phyloP scores from a whole-genome alignment of 2,113 vertebrate species.

The Anseranas semipalmata region DNA sequence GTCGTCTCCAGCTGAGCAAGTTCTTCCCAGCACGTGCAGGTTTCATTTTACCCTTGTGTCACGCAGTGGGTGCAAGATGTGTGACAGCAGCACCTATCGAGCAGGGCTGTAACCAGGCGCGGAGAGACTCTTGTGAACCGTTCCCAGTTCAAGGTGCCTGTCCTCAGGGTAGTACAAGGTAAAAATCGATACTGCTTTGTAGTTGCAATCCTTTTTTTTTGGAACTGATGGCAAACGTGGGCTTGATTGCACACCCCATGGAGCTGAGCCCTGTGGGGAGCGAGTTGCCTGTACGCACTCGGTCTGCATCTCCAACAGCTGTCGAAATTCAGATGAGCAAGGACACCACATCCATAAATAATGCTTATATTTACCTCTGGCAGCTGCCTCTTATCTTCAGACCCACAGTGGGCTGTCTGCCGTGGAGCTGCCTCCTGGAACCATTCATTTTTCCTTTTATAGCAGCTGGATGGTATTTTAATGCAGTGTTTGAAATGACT shows the following conservation, averaged over 20 bases:
- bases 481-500: not conserved
- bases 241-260: not conserved
- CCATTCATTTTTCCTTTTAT: slow-evolving; percentile 31
- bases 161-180: not conserved
- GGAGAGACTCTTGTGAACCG: not conserved
- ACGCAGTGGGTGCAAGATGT: not conserved
- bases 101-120: not conserved
- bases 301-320: not conserved
- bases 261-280: not conserved
- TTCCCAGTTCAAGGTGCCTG: not conserved
- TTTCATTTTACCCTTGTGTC: not conserved
- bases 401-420: slow-evolving; percentile 2
- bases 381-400: slow-evolving; percentile 58
- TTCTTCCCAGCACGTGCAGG: not conserved
- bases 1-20: not conserved
- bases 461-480: slow-evolving; percentile 41
- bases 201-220: not conserved
- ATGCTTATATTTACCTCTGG: not conserved
- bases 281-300: not conserved
- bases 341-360: not conserved
- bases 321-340: not conserved
- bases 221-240: rapidly evolving
- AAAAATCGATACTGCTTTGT: not conserved
- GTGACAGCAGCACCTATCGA: not conserved
- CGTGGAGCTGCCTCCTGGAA: not conserved